Base-by-base conservation (phyloP, 2,113 vertebrate genomes). In the Poeciliopsis retropinna region DNA sequence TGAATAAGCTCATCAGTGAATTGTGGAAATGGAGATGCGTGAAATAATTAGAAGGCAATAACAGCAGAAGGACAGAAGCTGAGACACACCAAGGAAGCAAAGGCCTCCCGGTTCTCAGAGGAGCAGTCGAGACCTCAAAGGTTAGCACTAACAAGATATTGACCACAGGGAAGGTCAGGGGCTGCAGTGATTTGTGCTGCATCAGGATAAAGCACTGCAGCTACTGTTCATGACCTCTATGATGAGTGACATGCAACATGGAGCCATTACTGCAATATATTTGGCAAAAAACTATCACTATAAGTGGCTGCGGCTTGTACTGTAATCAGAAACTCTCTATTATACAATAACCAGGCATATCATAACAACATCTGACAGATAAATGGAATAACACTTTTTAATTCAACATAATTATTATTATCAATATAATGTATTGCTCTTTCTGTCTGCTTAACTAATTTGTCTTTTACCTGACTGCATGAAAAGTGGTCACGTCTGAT, bases 1-100 rank as follows among this genome's bases (percentile, higher is more conserved):
- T 76, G 44, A 77, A 84, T 83, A 83, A 79, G 85, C 78, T 70
- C 69, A 84, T 87, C 79, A 86, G 73, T 51, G 68, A 68, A 31
- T 64, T 65, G 61, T 17, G 57, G 39, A 44, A 51, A 34, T 65
- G 62, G 31, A 57, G 66, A 78, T 25, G 37, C 31, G 47, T 64
- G 70, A 80, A 70, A 44, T 76, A 80, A 86, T 85, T 74, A 81
- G 51, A 78, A 51, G 67, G 72, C 5, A 9, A 66, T 65, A 68
- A 79, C 34, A 32, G 75, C 61, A 79, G 69, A 41, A 39, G 4
- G 15, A 71, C 64, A 66, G 70, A 75, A 28, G 70, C n/a, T 51
- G 7, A 27, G 54, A 64, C 34, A 51, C 54, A 39, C 3, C 1
- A 19, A 51, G 0, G 19, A 47, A 68, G 73, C 72, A 75, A 64